Evolutionary conservation across 2,113 vertebrate species (phyloP), one percentile per base, ranked within the genome.

Genomic region (Aplodontia rufa): DNA sequence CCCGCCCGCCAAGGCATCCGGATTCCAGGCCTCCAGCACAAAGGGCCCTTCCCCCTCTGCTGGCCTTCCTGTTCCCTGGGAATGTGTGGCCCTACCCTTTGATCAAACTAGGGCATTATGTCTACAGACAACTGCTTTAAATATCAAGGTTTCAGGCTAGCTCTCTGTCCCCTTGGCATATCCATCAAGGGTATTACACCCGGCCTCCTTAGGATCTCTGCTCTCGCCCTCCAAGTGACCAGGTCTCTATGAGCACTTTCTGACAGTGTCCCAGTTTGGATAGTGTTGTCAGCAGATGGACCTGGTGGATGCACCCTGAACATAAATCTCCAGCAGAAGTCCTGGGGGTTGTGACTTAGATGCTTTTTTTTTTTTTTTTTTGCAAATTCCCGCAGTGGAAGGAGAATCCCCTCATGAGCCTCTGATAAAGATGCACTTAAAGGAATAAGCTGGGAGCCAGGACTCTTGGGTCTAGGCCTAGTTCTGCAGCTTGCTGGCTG

Each of bases 21-120:
- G 97, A 98, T 98, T 98, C 97, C 98, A 97, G 94, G 94, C 94
- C 93, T 0, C 94, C 66, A 26, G 91, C 96, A 98, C 98, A 97
- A 98, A 98, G 75, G 85, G 45, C 64, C 40, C 6, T 92, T 94
- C 93, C 94, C 93, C 93, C 28, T 72, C 58, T 24, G 62, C 68
- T 71, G 28, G 95, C 93, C 76, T 96, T 96, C 96, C 96, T 91
- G 96, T 96, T 95, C 95, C 94, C 85, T 71, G 72, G 96, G 93
- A 97, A 96, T 89, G 76, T 94, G 96, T 88, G 94, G 80, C 93
- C 81, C 7, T 26, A 74, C 91, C 53, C 95, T 97, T 97, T 94
- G 96, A 96, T 97, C 97, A 97, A 94, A 94, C 79, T 45, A 49
- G 76, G 90, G 89, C 93, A 96, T 96, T 28, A 91, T 94, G 92